Percentiles rank a stretch among this genome's conserved stretches.
These are phyloP conservation scores for Habrosyne pyritoides DNA, from an alignment of 2,888 invertebrate genomes.

Conservation along the genomic window DNA sequence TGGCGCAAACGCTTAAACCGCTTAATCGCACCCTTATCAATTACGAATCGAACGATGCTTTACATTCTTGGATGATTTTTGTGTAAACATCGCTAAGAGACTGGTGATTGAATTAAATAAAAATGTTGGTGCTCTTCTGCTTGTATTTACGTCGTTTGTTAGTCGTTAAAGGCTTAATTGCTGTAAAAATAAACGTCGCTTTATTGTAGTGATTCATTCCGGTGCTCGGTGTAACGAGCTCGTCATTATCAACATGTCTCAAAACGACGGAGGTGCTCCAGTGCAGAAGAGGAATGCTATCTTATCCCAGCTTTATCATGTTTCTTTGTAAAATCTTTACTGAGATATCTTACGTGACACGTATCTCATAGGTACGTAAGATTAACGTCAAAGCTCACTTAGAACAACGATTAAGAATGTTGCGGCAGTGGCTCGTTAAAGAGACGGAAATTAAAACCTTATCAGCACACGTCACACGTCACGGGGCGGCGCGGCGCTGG, in stretches of 20 bases:
- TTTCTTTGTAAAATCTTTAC: background rate
- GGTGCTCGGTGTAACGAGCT: background rate
- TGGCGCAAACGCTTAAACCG: background rate
- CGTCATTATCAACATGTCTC: background rate
- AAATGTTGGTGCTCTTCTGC: background rate
- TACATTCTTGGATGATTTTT: background rate
- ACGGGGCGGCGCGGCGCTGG: slow-evolving; percentile 18
- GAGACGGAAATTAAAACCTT: slow-evolving; percentile 1
- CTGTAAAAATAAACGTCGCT: background rate
- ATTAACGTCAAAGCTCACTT: background rate
- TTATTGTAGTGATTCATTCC: background rate
- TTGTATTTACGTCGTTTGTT: background rate
- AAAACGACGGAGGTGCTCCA: background rate
- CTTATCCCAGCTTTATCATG: background rate
- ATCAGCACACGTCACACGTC: slow-evolving; percentile 3
- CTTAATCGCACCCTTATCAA: background rate
- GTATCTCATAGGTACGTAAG: background rate
- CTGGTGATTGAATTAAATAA: background rate
- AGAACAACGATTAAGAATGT: background rate
- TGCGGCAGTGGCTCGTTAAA: background rate
- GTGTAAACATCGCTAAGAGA: background rate
- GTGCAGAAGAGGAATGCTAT: background rate
- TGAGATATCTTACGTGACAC: background rate
- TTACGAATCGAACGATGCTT: background rate
- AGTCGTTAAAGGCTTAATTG: background rate